Conservation (phyloP, 2,797 vertebrate species). For the Cetoscarus ocellatus region DNA sequence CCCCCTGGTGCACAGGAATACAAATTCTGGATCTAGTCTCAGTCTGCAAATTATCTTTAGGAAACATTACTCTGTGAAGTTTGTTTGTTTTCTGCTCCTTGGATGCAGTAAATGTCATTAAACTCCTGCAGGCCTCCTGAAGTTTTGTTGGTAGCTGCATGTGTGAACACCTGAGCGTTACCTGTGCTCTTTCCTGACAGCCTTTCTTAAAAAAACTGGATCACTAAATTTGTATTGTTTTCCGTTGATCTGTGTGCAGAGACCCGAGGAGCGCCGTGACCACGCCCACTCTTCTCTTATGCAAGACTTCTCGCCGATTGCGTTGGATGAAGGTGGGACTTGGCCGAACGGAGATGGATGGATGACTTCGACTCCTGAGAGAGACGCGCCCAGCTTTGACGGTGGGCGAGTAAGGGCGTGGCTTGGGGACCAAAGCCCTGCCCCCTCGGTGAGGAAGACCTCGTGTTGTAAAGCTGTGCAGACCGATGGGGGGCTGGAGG, state of each 20-base stretch:
- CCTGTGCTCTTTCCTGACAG: no score
- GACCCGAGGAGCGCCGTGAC: constrained; percentile 13
- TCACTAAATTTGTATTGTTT: neutral
- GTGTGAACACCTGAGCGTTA: no score
- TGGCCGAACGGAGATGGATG: constrained; percentile 11
- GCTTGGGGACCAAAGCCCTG: constrained; percentile 76
- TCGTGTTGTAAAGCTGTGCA: constrained; percentile 76
- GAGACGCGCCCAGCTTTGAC: constrained; percentile 65
- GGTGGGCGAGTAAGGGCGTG: constrained; percentile 80
- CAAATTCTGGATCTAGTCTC: no score
- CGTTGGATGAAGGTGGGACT: neutral
- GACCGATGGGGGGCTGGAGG: constrained; percentile 62
- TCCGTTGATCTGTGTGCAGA: constrained; percentile 25
- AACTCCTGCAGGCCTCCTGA: no score
- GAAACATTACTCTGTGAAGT: no score
- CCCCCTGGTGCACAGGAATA: no score
- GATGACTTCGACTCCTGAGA: constrained; percentile 65
- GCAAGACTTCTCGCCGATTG: neutral
- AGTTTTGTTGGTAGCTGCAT: no score
- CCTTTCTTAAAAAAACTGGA: no score
- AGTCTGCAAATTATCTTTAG: no score
- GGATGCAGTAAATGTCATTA: no score
- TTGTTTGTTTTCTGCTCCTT: no score
- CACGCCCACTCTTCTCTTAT: neutral
- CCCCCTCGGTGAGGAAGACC: constrained; percentile 11